A percentile compares a stretch with the other conserved stretches of the same genome.
Conservation (phyloP, 2,797 vertebrate genomes). For the Myotis vivesi region DNA sequence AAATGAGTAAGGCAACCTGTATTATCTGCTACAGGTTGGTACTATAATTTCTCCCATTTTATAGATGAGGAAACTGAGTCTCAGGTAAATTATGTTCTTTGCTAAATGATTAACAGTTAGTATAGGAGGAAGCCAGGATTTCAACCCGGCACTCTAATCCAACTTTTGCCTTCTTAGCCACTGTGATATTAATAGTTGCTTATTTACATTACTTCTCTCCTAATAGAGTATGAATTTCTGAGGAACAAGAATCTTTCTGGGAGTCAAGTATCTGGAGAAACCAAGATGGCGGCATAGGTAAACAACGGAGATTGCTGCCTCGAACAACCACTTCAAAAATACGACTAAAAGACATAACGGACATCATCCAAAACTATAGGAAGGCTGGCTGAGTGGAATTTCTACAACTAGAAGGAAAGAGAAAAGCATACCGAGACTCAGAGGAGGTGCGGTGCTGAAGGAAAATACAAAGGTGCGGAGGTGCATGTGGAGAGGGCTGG, state of each 20-base stretch:
- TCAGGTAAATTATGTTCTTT: neutral
- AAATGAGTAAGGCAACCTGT: neutral
- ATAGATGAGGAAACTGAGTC: neutral
- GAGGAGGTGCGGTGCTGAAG: no score
- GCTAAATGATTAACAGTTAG: neutral
- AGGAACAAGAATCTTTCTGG: neutral
- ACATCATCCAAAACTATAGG: no score
- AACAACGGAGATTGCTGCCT: no score
- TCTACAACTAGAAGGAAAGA: no score
- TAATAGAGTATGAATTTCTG: constrained; percentile 5
- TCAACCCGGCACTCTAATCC: neutral
- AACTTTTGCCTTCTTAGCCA: neutral
- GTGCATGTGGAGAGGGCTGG: no score
- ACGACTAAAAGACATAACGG: no score
- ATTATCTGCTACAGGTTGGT: neutral
- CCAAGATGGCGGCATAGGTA: no score
- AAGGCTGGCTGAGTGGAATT: no score
- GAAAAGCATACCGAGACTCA: no score
- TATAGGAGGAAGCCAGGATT: neutral
- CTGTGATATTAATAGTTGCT: neutral
- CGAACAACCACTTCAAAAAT: no score
- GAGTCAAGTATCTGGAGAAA: no score
- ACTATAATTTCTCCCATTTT: neutral
- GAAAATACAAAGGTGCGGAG: no score
- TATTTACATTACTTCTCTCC: neutral